Conservation (phyloP, 2,113 vertebrate species). For the Pandion haliaetus region DNA sequence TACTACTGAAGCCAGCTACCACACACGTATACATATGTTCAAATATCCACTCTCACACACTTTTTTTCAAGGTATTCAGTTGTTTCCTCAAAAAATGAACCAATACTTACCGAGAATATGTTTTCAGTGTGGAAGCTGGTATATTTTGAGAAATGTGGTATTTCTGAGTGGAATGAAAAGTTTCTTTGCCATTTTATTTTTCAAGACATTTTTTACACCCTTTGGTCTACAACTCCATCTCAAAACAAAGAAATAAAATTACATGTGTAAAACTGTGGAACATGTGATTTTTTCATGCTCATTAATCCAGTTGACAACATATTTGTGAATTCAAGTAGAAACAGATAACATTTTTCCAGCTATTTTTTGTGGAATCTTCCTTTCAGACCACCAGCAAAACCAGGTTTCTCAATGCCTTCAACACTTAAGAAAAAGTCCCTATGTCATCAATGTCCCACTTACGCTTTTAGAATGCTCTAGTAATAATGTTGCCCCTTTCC, state of each 20-base stretch:
- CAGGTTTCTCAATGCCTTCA: not conserved
- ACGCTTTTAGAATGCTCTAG: not conserved
- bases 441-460: not conserved
- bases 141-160: not conserved
- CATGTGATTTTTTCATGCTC: not conserved
- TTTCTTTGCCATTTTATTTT: not conserved
- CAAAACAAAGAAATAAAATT: not conserved
- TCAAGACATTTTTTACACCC: not conserved
- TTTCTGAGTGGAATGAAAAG: not conserved
- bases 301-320: not conserved
- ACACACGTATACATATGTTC: not conserved
- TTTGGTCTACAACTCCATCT: not conserved
- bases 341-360: not conserved
- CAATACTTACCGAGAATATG: not conserved
- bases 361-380: not conserved
- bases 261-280: not conserved
- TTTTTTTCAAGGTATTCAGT: not conserved
- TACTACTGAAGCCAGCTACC: not conserved
- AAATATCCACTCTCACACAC: not conserved
- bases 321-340: not conserved
- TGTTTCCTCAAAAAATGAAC: not conserved
- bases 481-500: not conserved
- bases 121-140: not conserved
- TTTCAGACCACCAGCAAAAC: not conserved
- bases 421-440: not conserved